Conservation (phyloP, 2,888 invertebrate genomes). For the Rambutsinella grinnellia region DNA sequence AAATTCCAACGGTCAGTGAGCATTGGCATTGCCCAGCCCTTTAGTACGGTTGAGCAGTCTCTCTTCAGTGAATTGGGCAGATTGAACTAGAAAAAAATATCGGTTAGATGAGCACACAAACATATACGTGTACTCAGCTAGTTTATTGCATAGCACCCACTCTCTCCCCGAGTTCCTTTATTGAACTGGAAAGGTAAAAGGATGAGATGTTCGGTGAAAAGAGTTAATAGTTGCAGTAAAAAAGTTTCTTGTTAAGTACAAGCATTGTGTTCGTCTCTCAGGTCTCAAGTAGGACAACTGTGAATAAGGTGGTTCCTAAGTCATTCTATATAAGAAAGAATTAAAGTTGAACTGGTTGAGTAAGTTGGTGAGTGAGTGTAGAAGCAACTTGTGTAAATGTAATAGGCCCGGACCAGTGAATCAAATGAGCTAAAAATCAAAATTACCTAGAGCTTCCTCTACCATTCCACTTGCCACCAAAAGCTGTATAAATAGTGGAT, state of each 20-base stretch:
- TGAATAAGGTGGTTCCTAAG: too few relatives aligned
- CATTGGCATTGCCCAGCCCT: slow-evolving; percentile 23
- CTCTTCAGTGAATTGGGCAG: too few relatives aligned
- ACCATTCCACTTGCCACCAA: slow-evolving; percentile 9
- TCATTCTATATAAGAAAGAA: too few relatives aligned
- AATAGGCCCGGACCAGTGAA: slow-evolving; percentile 43
- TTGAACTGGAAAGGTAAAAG: slow-evolving; percentile 15
- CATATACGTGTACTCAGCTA: too few relatives aligned
- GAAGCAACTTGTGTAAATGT: slow-evolving; percentile 44
- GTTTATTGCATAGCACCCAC: slow-evolving; percentile 26
- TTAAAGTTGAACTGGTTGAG: too few relatives aligned
- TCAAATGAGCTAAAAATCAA: slow-evolving; percentile 50
- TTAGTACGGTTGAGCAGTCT: slow-evolving; percentile 34
- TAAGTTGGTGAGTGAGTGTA: too few relatives aligned
- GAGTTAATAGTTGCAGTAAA: slow-evolving; percentile 37
- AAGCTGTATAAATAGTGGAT: not conserved
- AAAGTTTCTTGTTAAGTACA: slow-evolving; percentile 22
- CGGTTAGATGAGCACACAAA: too few relatives aligned
- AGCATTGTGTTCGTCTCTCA: too few relatives aligned
- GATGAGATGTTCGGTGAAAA: slow-evolving; percentile 38
- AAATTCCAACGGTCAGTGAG: slow-evolving; percentile 47
- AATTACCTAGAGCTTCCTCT: slow-evolving; percentile 28
- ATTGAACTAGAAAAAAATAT: too few relatives aligned
- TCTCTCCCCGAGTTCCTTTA: slow-evolving; percentile 29
- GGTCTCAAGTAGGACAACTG: too few relatives aligned